Evolutionary conservation across 1,140 invertebrate genomes (phyloP).

Genomic region (Pseudoatta argentina): DNA sequence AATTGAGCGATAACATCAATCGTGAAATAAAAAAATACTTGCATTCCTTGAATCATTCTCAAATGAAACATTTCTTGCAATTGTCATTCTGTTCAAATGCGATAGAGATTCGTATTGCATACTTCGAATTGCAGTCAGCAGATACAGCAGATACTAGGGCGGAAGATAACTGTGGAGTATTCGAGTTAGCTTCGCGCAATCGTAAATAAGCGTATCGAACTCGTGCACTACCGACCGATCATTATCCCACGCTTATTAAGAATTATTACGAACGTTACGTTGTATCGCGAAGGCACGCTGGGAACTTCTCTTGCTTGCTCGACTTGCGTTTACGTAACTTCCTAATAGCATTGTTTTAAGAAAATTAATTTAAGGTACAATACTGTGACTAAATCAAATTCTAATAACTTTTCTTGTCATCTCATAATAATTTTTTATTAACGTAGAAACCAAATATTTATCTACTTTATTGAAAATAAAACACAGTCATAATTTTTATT

Average conservation of each 20-base stretch:
- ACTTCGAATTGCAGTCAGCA: not conserved
- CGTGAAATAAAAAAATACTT: not conserved
- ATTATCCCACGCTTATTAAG: conserved; percentile 72
- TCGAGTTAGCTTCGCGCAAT: conserved; percentile 52
- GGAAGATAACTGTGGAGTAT: conserved; percentile 31
- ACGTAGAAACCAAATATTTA: not conserved
- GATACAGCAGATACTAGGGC: not conserved
- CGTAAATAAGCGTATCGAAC: conserved; percentile 68
- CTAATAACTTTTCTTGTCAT: not conserved
- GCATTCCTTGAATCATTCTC: not conserved
- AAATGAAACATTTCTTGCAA: not conserved
- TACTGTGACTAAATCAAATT: conserved; percentile 16
- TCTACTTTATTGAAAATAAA: not conserved
- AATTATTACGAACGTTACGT: conserved; percentile 58
- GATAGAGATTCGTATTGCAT: not conserved
- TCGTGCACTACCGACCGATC: conserved; percentile 63
- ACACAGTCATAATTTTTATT: not conserved
- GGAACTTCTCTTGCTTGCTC: conserved; percentile 41
- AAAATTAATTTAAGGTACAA: not conserved
- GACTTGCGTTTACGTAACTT: conserved; percentile 30
- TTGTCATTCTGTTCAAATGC: not conserved
- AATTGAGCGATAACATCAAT: not conserved
- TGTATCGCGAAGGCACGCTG: conserved; percentile 26
- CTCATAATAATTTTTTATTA: not conserved
- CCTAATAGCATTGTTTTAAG: conserved; percentile 32